phyloP scores from a whole-genome alignment of 92 coral and sea anemone species.

The Porites cylindrica region DNA sequence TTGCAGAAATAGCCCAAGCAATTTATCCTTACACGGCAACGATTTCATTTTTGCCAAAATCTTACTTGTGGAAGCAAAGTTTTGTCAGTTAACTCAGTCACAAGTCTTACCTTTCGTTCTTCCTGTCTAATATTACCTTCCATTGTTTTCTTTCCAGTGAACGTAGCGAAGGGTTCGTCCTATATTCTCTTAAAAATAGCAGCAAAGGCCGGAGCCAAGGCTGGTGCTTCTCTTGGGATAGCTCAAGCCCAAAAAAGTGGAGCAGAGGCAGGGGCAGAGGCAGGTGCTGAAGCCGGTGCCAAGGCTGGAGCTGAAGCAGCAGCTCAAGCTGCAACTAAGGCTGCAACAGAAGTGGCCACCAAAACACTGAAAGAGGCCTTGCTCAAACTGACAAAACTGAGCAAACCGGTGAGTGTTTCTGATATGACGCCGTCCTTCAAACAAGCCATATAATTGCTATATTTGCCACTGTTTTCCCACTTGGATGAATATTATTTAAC shows the following conservation, averaged over 20 bases:
- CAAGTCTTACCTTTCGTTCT: too few species aligned
- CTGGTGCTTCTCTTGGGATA: conserved; percentile 48
- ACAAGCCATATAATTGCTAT: neutral
- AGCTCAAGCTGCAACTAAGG: conserved; percentile 43
- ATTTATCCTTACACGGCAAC: too few species aligned
- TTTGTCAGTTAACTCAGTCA: too few species aligned
- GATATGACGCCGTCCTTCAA: neutral
- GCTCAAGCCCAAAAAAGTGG: conserved; percentile 30
- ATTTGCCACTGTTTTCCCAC: too few species aligned
- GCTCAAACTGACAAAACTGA: neutral
- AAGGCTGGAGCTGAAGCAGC: conserved; percentile 66
- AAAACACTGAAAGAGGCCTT: conserved; percentile 62
- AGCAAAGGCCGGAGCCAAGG: conserved; percentile 65
- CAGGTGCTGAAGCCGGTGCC: conserved; percentile 39
- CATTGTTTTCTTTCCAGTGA: neutral
- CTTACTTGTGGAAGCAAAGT: neutral
- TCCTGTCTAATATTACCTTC: neutral
- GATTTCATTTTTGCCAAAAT: too few species aligned
- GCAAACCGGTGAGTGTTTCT: conserved; percentile 18
- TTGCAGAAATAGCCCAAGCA: too few species aligned
- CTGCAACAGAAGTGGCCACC: conserved; percentile 53
- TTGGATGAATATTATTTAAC: too few species aligned
- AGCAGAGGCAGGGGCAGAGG: conserved; percentile 24
- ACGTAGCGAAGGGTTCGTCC: neutral
- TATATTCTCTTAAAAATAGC: conserved; percentile 32